Evolutionary conservation across 2,113 vertebrate genomes (phyloP).

Genomic region (Cacatua alba): DNA sequence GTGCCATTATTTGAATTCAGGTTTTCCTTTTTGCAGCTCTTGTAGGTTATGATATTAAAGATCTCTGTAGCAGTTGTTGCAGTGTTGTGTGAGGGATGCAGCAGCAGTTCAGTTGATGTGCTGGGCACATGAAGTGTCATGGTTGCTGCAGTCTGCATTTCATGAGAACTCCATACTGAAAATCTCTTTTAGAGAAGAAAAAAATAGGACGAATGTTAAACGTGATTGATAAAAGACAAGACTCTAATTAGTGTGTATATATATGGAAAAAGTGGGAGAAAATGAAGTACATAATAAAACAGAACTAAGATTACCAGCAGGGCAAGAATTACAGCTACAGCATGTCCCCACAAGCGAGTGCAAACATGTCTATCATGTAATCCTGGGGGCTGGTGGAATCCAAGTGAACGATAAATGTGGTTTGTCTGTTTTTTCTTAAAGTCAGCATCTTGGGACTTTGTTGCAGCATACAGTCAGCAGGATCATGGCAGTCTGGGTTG

Average conservation of each 20-base stretch:
- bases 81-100: not conserved
- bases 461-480: conserved; percentile 29
- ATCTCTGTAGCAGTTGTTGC: not conserved
- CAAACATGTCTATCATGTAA: not conserved
- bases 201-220: not conserved
- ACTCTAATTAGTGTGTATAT: not conserved
- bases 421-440: conserved; percentile 30
- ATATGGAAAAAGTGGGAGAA: not conserved
- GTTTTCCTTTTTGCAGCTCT: not conserved
- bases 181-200: not conserved
- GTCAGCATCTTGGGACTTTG: conserved; percentile 39
- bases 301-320: not conserved
- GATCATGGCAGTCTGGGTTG: conserved; percentile 4
- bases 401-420: conserved; percentile 19
- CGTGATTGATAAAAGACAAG: not conserved
- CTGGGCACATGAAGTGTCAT: not conserved
- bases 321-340: not conserved
- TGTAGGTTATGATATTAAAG: not conserved
- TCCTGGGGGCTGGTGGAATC: not conserved
- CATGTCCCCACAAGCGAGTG: not conserved
- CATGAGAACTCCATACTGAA: not conserved
- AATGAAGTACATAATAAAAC: not conserved
- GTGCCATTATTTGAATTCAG: not conserved
- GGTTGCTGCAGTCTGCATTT: not conserved
- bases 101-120: not conserved